Conservation (phyloP, 2,888 invertebrate species). For the Cryptops parisi region DNA sequence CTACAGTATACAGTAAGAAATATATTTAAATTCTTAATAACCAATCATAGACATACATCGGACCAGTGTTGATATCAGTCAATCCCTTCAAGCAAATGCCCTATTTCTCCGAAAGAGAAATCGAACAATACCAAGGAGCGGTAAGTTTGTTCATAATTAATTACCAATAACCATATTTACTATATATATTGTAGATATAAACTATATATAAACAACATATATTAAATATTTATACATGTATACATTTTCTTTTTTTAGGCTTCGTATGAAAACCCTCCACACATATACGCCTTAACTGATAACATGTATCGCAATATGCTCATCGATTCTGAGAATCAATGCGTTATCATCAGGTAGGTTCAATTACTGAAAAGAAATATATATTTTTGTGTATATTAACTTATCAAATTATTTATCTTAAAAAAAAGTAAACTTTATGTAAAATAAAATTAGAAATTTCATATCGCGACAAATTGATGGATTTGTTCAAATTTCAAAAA, state of each 20-base stretch:
- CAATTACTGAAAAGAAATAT: too few relatives aligned
- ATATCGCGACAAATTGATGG: neutral
- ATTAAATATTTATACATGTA: neutral
- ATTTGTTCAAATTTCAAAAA: neutral
- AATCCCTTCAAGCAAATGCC: constrained; percentile 48
- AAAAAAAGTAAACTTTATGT: neutral
- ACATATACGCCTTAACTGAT: constrained; percentile 51
- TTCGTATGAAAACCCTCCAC: constrained; percentile 54
- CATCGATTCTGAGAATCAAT: constrained; percentile 51
- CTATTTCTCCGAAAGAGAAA: constrained; percentile 48
- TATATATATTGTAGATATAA: neutral
- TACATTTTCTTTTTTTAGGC: constrained; percentile 34
- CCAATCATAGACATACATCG: constrained; percentile 44
- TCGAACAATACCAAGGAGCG: constrained; percentile 43
- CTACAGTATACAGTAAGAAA: too few relatives aligned
- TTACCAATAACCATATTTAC: neutral
- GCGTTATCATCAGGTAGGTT: constrained; percentile 50
- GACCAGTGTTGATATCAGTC: constrained; percentile 46
- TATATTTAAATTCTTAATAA: too few relatives aligned
- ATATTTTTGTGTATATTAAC: too few relatives aligned
- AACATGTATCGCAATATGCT: constrained; percentile 57
- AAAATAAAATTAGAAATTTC: neutral
- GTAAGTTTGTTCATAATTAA: constrained; percentile 28
- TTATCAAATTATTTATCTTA: too few relatives aligned
- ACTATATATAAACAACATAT: neutral